Percentiles rank a stretch among this genome's conserved stretches.
These are phyloP conservation scores for Philaethria dido DNA, from an alignment of 2,888 invertebrate species.

Conservation along the genomic window DNA sequence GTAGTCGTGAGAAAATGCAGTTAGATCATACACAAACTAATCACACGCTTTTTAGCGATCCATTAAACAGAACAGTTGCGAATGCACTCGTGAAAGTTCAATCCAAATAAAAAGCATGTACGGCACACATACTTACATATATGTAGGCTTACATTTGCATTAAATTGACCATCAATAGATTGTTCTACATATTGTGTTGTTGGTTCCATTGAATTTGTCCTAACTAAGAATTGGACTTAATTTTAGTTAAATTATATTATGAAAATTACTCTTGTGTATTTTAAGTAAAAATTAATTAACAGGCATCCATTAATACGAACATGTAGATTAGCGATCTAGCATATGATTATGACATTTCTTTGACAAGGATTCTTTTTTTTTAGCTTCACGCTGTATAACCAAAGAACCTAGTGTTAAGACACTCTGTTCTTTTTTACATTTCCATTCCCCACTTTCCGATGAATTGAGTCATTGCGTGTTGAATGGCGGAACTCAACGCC, in stretches of 20 bases:
- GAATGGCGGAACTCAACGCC: too few species aligned
- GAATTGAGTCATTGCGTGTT: too few species aligned
- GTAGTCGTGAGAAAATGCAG: constrained; percentile 34
- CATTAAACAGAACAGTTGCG: constrained; percentile 32
- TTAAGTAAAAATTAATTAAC: too few species aligned
- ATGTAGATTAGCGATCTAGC: too few species aligned
- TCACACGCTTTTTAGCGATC: constrained; percentile 39
- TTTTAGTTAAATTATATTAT: neutral
- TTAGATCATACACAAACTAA: constrained; percentile 31
- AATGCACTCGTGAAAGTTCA: constrained; percentile 37
- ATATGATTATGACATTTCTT: too few species aligned
- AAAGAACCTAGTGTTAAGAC: too few species aligned
- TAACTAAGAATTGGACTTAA: neutral
- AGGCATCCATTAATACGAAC: too few species aligned
- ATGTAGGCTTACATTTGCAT: constrained; percentile 49
- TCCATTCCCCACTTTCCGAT: too few species aligned
- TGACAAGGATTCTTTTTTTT: too few species aligned
- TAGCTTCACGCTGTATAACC: too few species aligned
- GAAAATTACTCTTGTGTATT: too few species aligned
- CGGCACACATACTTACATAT: constrained; percentile 8
- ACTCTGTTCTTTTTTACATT: too few species aligned
- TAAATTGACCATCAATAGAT: constrained; percentile 65
- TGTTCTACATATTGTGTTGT: constrained; percentile 54
- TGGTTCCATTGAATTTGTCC: neutral
- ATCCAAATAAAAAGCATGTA: constrained; percentile 26